A percentile compares a stretch with the other conserved stretches of the same genome.
phyloP scores from a whole-genome alignment of 2,797 vertebrate species.

The Columba guinea region DNA sequence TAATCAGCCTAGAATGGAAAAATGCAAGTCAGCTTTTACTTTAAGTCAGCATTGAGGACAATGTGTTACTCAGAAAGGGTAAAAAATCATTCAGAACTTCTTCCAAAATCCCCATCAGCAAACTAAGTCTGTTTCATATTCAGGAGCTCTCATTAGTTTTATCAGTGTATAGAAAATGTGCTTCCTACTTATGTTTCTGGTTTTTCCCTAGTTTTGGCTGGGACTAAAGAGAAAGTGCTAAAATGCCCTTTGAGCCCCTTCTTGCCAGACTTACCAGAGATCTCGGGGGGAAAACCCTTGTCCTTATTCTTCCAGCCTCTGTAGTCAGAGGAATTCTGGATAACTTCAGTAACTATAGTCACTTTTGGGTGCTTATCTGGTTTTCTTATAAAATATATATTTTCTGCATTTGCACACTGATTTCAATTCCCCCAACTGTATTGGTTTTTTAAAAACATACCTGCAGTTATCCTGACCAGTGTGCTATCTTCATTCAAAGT shows the following conservation, averaged over 20 bases:
- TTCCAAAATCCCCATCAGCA: not conserved
- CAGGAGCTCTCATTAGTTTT: not conserved
- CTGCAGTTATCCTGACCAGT: not conserved
- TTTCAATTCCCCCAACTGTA: not conserved
- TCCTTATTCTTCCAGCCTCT: not conserved
- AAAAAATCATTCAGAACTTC: not conserved
- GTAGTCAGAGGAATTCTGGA: not conserved
- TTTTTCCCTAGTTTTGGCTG: not conserved
- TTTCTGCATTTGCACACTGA: not conserved
- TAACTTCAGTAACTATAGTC: not conserved
- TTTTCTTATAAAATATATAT: not conserved
- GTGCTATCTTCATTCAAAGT: not conserved
- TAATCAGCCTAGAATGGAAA: too few species aligned
- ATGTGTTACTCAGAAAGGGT: not conserved
- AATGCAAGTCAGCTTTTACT: not conserved
- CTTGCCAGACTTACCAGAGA: not conserved
- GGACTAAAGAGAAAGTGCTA: not conserved
- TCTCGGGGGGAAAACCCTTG: not conserved
- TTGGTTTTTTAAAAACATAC: not conserved
- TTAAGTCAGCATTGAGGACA: accelerated
- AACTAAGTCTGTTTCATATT: not conserved
- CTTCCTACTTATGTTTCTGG: not conserved
- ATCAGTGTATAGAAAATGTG: not conserved
- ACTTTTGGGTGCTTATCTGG: not conserved
- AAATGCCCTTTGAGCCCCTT: not conserved